phyloP scores from a whole-genome alignment of 2,888 invertebrate genomes.

The Tanaodytes sp. region DNA sequence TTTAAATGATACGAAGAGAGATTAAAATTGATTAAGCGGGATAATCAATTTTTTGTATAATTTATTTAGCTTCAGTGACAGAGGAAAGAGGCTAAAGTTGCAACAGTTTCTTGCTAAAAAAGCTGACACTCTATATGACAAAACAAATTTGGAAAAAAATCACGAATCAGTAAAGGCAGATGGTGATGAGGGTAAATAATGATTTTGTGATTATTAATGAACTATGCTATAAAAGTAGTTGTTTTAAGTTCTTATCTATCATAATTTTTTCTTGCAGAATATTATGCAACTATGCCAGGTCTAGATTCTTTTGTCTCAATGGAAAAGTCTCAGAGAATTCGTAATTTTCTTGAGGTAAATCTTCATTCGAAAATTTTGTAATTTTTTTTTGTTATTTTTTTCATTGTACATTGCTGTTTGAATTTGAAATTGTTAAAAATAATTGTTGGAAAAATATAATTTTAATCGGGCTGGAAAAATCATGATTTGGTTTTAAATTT shows the following conservation, averaged over 20 bases:
- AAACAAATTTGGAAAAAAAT: slow-evolving; percentile 68
- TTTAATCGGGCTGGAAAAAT: no score
- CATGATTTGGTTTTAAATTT: no score
- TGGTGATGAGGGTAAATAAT: slow-evolving; percentile 76
- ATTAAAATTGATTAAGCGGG: no score
- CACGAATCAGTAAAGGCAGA: slow-evolving; percentile 69
- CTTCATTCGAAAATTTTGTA: no score
- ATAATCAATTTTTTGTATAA: slow-evolving; percentile 21
- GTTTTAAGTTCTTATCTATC: no score
- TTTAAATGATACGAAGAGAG: no score
- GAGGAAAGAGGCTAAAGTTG: slow-evolving; percentile 86
- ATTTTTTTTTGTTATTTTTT: no score
- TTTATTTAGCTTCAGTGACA: slow-evolving; percentile 80
- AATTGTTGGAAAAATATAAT: no score
- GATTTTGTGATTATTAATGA: no score
- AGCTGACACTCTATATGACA: slow-evolving; percentile 83
- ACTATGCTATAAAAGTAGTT: no score
- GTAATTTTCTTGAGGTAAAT: slow-evolving; percentile 89
- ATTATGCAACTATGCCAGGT: slow-evolving; percentile 88
- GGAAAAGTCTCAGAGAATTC: slow-evolving; percentile 83
- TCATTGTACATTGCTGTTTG: no score
- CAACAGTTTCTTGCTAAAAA: slow-evolving; percentile 92
- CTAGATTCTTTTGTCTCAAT: slow-evolving; percentile 88
- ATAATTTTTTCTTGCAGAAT: slow-evolving; percentile 75
- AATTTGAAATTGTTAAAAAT: no score